These are phyloP conservation scores for Vipera ursinii DNA, from an alignment of 2,797 vertebrate genomes.

Conservation along the genomic window DNA sequence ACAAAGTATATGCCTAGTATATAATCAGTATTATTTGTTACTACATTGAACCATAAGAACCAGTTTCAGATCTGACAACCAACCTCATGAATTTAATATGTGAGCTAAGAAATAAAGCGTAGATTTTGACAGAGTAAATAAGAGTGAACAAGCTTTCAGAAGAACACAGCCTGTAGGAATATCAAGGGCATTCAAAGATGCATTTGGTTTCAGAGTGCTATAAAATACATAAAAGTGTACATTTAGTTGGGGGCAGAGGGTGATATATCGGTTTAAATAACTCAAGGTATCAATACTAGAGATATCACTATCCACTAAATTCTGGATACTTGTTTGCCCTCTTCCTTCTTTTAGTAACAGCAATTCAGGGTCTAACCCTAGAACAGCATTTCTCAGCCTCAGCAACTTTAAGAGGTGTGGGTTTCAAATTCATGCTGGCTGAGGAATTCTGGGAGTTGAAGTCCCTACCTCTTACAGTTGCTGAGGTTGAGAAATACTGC, in stretches of 20 bases:
- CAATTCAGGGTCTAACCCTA: neutral
- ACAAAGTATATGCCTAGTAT: conserved; percentile 54
- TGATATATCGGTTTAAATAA: neutral
- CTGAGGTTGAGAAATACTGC: neutral
- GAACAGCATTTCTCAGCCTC: neutral
- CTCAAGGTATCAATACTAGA: neutral
- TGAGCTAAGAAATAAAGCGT: conserved; percentile 1
- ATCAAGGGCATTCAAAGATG: neutral
- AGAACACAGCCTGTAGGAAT: neutral
- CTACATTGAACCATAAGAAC: conserved; percentile 3
- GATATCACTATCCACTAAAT: neutral
- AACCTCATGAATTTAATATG: conserved; percentile 13
- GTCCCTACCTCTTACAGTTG: neutral
- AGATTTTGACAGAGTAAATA: neutral
- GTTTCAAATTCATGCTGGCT: neutral
- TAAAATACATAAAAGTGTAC: neutral
- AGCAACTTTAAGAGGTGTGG: neutral
- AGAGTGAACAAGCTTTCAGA: neutral
- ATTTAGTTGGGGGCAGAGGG: neutral
- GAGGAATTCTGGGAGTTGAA: neutral
- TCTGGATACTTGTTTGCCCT: neutral
- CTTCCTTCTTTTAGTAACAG: neutral
- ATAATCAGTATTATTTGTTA: conserved; percentile 58
- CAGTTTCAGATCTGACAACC: conserved; percentile 10
- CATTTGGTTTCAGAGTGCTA: neutral